Evolutionary conservation across 2,888 invertebrate genomes (phyloP), one percentile per base, ranked within the genome.

Genomic region (Eupelmus urozonus): DNA sequence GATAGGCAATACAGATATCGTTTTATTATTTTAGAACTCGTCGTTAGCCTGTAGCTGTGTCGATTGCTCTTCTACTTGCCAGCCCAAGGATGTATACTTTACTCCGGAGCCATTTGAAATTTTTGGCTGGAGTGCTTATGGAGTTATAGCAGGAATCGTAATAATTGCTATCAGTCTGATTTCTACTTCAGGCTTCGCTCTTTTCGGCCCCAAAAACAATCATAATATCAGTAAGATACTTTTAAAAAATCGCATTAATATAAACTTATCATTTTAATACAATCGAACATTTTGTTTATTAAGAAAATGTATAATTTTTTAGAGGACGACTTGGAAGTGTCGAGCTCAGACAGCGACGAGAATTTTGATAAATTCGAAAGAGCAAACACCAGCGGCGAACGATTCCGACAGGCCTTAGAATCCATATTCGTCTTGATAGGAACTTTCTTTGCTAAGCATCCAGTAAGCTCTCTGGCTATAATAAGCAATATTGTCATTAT

Each of bases 31-130:
- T 57, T 81, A 91, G 90, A 88, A 91, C 49, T 91, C 90, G 16
- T 92, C 92, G 0, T 88, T 91, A 18, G 91, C 94, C 0, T 97
- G 96, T 88, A 94, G 95, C 83, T 97, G 96, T 87, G 92, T 95
- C 45, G 96, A 96, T 85, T 96, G 96, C 85, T 85, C 90, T 0
- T 86, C 86, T 1, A 92, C 93, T 1, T 97, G 96, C 20, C 29
- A 23, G 9, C 11, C 29, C 20, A 2, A 16, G 2, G 29, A 75
- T 74, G 89, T 18, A 90, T 90, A 18, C 1, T 20, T 53, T 49
- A 13, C 2, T 49, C 7, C 4, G 3, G 82, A 85, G 0, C 85
- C 89, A 1, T 94, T 93, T 85, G 90, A 90, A 9, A 92, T 96
- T 66, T 87, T 92, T 4, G 91, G 92, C 2, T 87, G 94, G 0